Conservation (phyloP, 2,888 invertebrate genomes). For the Ophion slaviceki region DNA sequence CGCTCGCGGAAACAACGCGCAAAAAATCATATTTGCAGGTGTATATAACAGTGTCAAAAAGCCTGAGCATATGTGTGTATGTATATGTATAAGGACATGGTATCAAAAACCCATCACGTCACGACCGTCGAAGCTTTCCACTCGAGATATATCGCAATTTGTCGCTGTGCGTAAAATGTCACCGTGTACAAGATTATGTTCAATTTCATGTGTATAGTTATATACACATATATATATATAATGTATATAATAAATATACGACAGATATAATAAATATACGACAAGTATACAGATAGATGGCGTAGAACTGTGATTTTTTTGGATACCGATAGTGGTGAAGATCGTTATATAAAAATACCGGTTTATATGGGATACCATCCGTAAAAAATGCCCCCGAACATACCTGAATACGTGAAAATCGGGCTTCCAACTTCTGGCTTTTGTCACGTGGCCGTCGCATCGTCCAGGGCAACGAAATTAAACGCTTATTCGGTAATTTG, state of each 20-base stretch:
- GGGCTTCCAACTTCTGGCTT: background rate
- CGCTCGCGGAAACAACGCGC: constrained; percentile 46
- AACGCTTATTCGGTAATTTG: constrained; percentile 15
- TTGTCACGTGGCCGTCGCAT: background rate
- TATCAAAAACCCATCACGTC: constrained; percentile 25
- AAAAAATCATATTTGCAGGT: constrained; percentile 53
- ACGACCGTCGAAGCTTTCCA: constrained; percentile 30
- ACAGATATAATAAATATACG: no score
- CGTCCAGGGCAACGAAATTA: background rate
- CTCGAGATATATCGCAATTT: constrained; percentile 12
- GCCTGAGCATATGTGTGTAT: no score
- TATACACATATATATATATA: no score
- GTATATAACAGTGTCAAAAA: no score
- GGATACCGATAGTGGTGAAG: no score
- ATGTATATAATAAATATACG: no score
- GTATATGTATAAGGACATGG: background rate
- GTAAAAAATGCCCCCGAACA: background rate
- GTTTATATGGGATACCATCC: no score
- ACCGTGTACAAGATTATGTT: constrained; percentile 3
- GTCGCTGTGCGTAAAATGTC: background rate
- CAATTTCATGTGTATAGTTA: no score
- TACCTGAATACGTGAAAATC: background rate
- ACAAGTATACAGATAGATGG: no score
- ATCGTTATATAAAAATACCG: no score
- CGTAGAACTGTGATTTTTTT: no score